Evolutionary conservation across 1,140 invertebrate species (phyloP).

Genomic region (Helicorthomorpha holstii): DNA sequence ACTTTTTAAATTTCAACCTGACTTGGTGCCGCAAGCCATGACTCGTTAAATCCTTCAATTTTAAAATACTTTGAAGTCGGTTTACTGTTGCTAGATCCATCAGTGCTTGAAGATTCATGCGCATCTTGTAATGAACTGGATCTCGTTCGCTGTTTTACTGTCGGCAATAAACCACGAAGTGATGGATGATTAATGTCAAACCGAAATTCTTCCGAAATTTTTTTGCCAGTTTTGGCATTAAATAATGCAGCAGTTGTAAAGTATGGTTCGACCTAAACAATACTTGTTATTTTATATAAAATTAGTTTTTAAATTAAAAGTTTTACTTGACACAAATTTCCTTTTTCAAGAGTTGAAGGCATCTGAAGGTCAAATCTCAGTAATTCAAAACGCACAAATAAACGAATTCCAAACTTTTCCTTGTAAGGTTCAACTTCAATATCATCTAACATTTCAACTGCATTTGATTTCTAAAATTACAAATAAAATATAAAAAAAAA

Average conservation of each 20-base stretch:
- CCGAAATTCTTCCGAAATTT: slow-evolving; percentile 84
- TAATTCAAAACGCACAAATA: slow-evolving; percentile 63
- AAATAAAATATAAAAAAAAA: no score
- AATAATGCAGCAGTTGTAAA: slow-evolving; percentile 69
- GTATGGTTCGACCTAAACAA: slow-evolving; percentile 62
- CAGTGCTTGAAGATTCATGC: slow-evolving; percentile 12
- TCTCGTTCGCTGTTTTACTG: slow-evolving; percentile 8
- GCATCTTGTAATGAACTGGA: slow-evolving; percentile 15
- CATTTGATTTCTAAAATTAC: slow-evolving; percentile 10
- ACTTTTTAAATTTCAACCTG: no score
- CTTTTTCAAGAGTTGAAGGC: slow-evolving; percentile 53
- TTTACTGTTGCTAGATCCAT: slow-evolving; percentile 3
- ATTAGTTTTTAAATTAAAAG: background rate
- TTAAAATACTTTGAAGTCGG: slow-evolving; percentile 9
- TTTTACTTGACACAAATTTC: slow-evolving; percentile 50
- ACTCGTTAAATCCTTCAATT: slow-evolving; percentile 36
- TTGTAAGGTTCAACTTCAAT: slow-evolving; percentile 43
- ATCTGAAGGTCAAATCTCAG: slow-evolving; percentile 66
- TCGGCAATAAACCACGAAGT: slow-evolving; percentile 38
- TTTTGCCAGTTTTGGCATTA: slow-evolving; percentile 64
- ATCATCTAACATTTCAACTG: slow-evolving; percentile 11
- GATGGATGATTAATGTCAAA: slow-evolving; percentile 65
- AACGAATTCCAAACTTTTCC: slow-evolving; percentile 67
- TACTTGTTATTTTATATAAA: background rate
- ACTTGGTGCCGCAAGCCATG: slow-evolving; percentile 44